These are phyloP conservation scores for Dryobates pubescens DNA, from an alignment of 2,797 vertebrate genomes.

Conservation along the genomic window DNA sequence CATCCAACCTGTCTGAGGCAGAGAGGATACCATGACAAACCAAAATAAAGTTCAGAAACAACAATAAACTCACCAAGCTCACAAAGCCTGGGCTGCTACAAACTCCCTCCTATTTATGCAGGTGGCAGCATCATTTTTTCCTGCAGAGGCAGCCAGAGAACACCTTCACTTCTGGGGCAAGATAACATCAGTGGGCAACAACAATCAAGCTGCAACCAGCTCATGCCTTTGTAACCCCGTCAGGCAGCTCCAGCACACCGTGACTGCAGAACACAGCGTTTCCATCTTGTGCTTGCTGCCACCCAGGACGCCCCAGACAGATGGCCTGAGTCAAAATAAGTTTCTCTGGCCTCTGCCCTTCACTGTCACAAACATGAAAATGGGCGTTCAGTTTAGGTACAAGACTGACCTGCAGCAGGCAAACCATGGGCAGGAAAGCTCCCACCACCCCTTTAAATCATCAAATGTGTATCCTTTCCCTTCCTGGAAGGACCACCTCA, in stretches of 20 bases:
- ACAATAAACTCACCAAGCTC: neutral
- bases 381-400: no score
- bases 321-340: neutral
- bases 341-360: neutral
- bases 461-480: neutral
- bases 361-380: fast-evolving
- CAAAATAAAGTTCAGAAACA: neutral
- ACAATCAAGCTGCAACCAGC: neutral
- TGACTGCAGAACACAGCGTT: neutral
- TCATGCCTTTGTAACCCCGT: neutral
- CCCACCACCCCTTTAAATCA: neutral
- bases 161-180: neutral
- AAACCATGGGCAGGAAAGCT: neutral
- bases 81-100: neutral
- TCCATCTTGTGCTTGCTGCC: neutral
- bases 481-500: neutral
- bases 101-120: neutral
- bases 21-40: neutral
- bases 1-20: neutral
- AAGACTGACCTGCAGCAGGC: neutral
- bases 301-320: neutral
- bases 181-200: neutral
- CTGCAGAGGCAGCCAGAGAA: neutral
- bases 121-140: neutral
- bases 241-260: neutral